Base-by-base conservation (phyloP, 2,888 invertebrate species). In the Choristoneura rosaceana region DNA sequence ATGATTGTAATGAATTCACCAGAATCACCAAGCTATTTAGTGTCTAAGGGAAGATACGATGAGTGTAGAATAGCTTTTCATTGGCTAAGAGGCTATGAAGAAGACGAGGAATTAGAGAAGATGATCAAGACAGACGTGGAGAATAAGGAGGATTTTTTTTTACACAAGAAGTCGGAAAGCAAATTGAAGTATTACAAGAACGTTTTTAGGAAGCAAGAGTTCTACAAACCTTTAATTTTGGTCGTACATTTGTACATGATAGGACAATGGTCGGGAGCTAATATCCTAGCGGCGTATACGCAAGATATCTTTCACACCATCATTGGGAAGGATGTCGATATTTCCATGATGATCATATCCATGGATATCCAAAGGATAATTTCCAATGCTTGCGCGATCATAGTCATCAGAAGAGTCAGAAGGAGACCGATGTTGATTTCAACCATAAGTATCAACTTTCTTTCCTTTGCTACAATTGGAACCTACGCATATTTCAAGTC, bases 21-120 rank as follows among this genome's bases (percentile, higher is more conserved):
- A 0, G 96, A 96, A 84, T 94, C 95, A 8, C 96, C 95, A 0
- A 89, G 90, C 59, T 96, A 95, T 95, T 79, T 96, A 52, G 87
- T 95, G 1, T 88, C 92, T 10, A 92, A 92, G 74, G 91, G 91
- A 7, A 87, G 88, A 17, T 81, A 88, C 0, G 88, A 87, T 0
- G 90, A 95, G 70, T 95, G 95, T 0, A 88, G 90, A 71, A 79
- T 84, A 15, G 87, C 94, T 0, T 94, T 95, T n/a, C 86, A 89
- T 60, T 95, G 92, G 87, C 90, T 95, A 68, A 86, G 95, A 70
- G 85, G 86, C 0, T 80, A 84, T 10, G 83, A 82, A 15, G 87
- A 90, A 10, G 79, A 81, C 47, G 92, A 92, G 2, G 82, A 83
- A 73, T 89, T 94, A 5, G 75, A 79, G 17, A 76, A 78, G 45